Evolutionary conservation across 2,888 invertebrate species (phyloP).

Genomic region (Heterodera filipjevi): DNA sequence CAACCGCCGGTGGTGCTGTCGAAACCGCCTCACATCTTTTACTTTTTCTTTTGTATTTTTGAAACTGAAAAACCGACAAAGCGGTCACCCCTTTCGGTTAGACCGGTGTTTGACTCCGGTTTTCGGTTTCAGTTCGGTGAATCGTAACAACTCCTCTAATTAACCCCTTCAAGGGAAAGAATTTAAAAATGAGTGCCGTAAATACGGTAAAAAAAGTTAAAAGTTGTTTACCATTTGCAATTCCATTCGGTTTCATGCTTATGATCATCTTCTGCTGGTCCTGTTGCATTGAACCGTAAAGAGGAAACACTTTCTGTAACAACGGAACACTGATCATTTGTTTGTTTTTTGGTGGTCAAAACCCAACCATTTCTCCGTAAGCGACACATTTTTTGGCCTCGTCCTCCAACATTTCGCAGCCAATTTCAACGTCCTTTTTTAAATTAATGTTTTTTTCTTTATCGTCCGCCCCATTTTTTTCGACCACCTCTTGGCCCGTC

Average conservation of each 20-base stretch:
- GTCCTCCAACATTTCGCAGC: slow-evolving; percentile 92
- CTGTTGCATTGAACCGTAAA: slow-evolving; percentile 79
- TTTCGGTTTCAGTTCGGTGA: no score
- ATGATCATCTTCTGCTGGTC: background rate
- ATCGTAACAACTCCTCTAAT: no score
- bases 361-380: slow-evolving; percentile 82
- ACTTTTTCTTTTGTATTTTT: no score
- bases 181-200: no score
- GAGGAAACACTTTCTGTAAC: slow-evolving; percentile 69
- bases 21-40: no score
- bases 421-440: slow-evolving; percentile 89
- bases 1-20: no score
- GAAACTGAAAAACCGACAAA: no score
- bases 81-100: no score
- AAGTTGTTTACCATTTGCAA: background rate
- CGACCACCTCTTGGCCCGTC: slow-evolving; percentile 72
- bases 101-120: no score
- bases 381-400: slow-evolving; percentile 80
- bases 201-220: no score
- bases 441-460: background rate
- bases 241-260: background rate
- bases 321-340: background rate
- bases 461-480: background rate
- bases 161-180: no score
- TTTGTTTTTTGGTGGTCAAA: background rate